phyloP scores from a whole-genome alignment of 2,797 vertebrate genomes.

The Acanthurus lineatus region DNA sequence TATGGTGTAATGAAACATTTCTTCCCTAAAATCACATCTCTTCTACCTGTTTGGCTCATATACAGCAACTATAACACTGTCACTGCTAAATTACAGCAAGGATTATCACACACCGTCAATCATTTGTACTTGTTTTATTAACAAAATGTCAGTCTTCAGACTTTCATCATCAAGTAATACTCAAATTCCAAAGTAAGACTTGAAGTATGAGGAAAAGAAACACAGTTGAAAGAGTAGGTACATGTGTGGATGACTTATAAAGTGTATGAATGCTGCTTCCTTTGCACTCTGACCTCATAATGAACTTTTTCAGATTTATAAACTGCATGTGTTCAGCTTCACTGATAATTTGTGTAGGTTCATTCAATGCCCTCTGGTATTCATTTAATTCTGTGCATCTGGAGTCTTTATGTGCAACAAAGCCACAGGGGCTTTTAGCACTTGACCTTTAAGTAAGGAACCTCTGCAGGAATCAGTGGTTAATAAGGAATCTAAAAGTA shows the following conservation, averaged over 20 bases:
- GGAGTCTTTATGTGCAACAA: neutral
- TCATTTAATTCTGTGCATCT: slow-evolving; percentile 17
- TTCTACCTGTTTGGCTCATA: slow-evolving; percentile 3
- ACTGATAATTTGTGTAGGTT: neutral
- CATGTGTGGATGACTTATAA: too few relatives aligned
- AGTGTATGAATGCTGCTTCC: too few relatives aligned
- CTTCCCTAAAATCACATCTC: slow-evolving; percentile 1
- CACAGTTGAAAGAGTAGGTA: neutral
- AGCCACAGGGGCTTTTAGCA: neutral
- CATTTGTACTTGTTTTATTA: neutral
- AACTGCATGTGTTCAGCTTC: neutral
- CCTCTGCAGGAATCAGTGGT: neutral
- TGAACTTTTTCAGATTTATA: neutral
- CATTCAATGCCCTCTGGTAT: slow-evolving; percentile 20
- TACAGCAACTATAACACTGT: neutral
- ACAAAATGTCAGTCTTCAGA: neutral
- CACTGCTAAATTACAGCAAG: neutral
- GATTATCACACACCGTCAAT: too few relatives aligned
- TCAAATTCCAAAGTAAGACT: neutral
- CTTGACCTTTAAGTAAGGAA: neutral
- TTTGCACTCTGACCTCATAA: neutral
- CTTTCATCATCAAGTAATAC: too few relatives aligned
- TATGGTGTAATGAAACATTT: neutral
- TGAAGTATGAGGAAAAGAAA: neutral
- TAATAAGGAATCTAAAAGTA: neutral